Base-by-base conservation (phyloP, 2,888 invertebrate genomes). In the Trilocha varians region DNA sequence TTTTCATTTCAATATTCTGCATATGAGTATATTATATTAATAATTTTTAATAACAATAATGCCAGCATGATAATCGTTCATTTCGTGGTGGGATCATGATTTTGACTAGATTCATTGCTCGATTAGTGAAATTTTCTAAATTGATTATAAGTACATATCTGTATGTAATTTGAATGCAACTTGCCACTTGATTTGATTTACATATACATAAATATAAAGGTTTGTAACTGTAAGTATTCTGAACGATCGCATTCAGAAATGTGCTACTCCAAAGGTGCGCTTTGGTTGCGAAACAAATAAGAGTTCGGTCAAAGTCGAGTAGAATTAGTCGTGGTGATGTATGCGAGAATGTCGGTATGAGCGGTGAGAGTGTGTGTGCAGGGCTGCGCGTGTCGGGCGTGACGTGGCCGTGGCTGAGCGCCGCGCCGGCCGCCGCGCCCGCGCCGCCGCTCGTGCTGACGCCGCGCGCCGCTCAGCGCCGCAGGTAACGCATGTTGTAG, bases 351-450 rank as follows among this genome's bases (percentile, higher is more conserved):
- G 15, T 5, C 39, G 33, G 34, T n/a, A 13, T 13, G 41, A 59
- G 57, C 61, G 67, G 64, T 67, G 65, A 66, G 68, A 71, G 62
- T 75, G 73, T 79, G 75, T 79, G 76, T 78, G 78, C 87, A 91
- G 92, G 92, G 87, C 91, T 91, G 87, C 91, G 92, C 80, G 89
- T 92, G 84, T 91, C 91, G 71, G 89, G 91, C 86, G 88, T 90
- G 87, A 78, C 91, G 78, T 92, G 92, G 92, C 91, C 91, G 78
- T 92, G 91, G 90, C 88, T 92, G 80, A 78, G 90, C 82, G 88
- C 86, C 71, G 73, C 88, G 73, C 87, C 87, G 64, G 85, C 87
- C 62, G 86, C 88, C 74, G 82, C 88, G 74, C 85, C 88, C 71
- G 87, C 89, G 70, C 86, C 89, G 71, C 90, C 88, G 82, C 89